Evolutionary conservation across 2,888 invertebrate species (phyloP).

Genomic region (Drosophila acutilabella): DNA sequence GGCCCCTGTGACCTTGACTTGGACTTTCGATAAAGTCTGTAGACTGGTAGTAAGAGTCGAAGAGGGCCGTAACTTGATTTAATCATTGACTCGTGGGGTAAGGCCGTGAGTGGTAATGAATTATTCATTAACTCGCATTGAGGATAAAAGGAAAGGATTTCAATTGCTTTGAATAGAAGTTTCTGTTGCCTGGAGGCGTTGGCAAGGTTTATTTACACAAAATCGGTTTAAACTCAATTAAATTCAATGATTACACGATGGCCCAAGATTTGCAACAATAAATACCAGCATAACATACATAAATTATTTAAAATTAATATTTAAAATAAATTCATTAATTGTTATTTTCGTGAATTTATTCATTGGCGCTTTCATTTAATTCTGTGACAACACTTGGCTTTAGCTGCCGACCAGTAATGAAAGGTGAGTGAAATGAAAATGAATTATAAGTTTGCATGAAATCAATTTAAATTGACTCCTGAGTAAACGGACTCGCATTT

Average conservation of each 20-base stretch:
- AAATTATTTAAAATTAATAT: slow-evolving; percentile 9
- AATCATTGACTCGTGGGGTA: slow-evolving; percentile 52
- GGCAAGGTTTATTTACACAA: slow-evolving; percentile 24
- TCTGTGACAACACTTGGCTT: slow-evolving; percentile 1
- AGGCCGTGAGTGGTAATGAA: slow-evolving; percentile 56
- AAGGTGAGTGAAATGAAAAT: slow-evolving; percentile 47
- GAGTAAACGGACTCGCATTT: background rate
- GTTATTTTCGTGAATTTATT: background rate
- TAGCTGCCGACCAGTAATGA: slow-evolving; percentile 21
- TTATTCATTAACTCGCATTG: slow-evolving; percentile 57
- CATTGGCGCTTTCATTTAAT: background rate
- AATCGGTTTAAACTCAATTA: slow-evolving; percentile 50
- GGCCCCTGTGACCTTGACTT: slow-evolving; percentile 34
- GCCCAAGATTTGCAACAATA: slow-evolving; percentile 28
- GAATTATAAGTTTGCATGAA: slow-evolving; percentile 59
- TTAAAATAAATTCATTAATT: slow-evolving; percentile 13
- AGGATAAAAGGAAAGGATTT: slow-evolving; percentile 36
- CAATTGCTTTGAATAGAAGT: slow-evolving; percentile 24
- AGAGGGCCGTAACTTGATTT: slow-evolving; percentile 57
- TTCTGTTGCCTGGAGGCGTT: slow-evolving; percentile 5
- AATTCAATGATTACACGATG: slow-evolving; percentile 23
- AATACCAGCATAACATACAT: background rate
- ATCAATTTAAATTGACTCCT: slow-evolving; percentile 63
- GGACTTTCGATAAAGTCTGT: slow-evolving; percentile 8
- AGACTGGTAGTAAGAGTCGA: slow-evolving; percentile 6